phyloP scores from a whole-genome alignment of 2,797 vertebrate species.

The Platalea minor region DNA sequence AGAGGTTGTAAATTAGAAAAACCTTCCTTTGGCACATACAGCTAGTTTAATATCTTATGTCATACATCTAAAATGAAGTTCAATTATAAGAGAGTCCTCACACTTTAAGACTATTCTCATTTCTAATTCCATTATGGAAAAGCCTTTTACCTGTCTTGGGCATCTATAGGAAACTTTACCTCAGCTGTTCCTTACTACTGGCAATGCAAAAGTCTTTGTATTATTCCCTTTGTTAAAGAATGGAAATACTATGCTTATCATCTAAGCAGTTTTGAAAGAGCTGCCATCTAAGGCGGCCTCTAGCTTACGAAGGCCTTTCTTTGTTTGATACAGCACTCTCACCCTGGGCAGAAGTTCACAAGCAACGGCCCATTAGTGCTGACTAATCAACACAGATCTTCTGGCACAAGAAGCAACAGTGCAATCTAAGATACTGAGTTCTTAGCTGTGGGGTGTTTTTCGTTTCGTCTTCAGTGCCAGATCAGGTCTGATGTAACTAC shows the following conservation, averaged over 20 bases:
- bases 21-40: not conserved
- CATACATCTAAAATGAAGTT: not conserved
- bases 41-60: not conserved
- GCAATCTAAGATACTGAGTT: not conserved
- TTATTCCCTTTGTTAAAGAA: not conserved
- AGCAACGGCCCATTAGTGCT: not conserved
- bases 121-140: not conserved
- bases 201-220: not conserved
- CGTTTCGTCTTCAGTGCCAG: not conserved
- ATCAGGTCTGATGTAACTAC: not conserved
- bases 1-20: not conserved
- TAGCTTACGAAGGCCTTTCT: not conserved
- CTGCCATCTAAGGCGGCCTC: not conserved
- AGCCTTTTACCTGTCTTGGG: not conserved
- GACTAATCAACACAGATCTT: not conserved
- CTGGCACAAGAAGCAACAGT: not conserved
- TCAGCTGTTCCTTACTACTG: not conserved
- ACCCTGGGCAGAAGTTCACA: not conserved
- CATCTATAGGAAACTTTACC: not conserved
- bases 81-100: not conserved
- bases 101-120: not conserved
- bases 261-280: not conserved
- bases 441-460: not conserved
- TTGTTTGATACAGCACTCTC: rapidly evolving
- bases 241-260: not conserved